These are phyloP conservation scores for Pollenia angustigena DNA, from an alignment of 2,888 invertebrate species.

Conservation along the genomic window DNA sequence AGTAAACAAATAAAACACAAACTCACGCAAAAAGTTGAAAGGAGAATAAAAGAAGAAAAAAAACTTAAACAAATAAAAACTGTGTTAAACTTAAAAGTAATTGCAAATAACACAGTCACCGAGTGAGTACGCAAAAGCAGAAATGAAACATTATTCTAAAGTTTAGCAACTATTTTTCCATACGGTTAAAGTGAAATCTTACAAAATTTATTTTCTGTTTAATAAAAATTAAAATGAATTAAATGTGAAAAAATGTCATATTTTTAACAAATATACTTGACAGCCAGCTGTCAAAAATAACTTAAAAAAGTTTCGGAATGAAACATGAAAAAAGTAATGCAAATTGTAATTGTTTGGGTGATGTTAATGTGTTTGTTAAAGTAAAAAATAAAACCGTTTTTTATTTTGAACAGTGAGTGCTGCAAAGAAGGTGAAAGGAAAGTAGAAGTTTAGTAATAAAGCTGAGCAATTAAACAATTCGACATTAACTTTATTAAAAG, in stretches of 20 bases:
- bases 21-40: background rate
- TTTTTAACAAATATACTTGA: constrained; percentile 13
- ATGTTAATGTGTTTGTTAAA: too few species aligned
- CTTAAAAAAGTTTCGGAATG: too few species aligned
- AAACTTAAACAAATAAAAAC: constrained; percentile 13
- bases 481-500: too few species aligned
- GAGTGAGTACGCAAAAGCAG: background rate
- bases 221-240: background rate
- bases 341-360: too few species aligned
- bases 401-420: too few species aligned
- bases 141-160: constrained; percentile 17
- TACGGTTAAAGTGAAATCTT: background rate
- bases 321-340: too few species aligned
- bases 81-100: constrained; percentile 26
- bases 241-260: constrained; percentile 15
- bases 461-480: too few species aligned
- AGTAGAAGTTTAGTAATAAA: too few species aligned
- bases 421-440: too few species aligned
- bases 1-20: constrained; percentile 33
- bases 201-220: background rate
- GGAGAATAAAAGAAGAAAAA: background rate
- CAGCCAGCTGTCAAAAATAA: background rate
- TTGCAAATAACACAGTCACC: constrained; percentile 25
- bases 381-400: too few species aligned
- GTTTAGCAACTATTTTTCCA: constrained; percentile 7